These are phyloP conservation scores for Gryllus longicercus DNA, from an alignment of 2,888 invertebrate species.

Conservation along the genomic window DNA sequence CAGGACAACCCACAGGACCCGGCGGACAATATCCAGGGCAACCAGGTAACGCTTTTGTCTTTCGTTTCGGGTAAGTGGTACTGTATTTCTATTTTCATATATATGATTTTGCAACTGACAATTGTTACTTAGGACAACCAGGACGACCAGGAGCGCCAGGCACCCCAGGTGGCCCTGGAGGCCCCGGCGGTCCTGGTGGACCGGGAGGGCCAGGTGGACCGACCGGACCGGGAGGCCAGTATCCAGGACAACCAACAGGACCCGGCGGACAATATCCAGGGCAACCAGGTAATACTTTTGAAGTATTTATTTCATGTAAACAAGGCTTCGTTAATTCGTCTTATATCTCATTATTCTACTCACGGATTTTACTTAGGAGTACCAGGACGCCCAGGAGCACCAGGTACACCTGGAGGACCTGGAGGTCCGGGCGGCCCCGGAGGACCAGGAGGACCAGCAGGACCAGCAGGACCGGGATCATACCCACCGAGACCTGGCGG, in stretches of 20 bases:
- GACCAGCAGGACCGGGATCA: slow-evolving; percentile 35
- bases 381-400: slow-evolving; percentile 35
- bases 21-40: slow-evolving; percentile 40
- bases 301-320: background rate
- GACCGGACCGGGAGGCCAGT: slow-evolving; percentile 31
- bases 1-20: slow-evolving; percentile 23
- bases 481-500: slow-evolving; percentile 29
- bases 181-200: slow-evolving; percentile 35
- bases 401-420: slow-evolving; percentile 36
- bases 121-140: no score
- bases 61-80: no score
- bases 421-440: slow-evolving; percentile 38
- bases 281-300: slow-evolving; percentile 17
- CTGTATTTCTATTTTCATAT: no score
- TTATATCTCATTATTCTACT: no score
- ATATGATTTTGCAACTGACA: no score
- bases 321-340: no score
- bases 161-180: slow-evolving; percentile 34
- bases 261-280: slow-evolving; percentile 31
- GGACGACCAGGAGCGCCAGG: no score
- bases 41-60: slow-evolving; percentile 28
- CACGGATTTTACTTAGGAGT: slow-evolving; percentile 29
- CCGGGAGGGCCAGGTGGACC: slow-evolving; percentile 28
- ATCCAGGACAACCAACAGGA: slow-evolving; percentile 38
- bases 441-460: slow-evolving; percentile 39